Conservation (phyloP, 2,113 vertebrate genomes). For the Sturnus vulgaris region DNA sequence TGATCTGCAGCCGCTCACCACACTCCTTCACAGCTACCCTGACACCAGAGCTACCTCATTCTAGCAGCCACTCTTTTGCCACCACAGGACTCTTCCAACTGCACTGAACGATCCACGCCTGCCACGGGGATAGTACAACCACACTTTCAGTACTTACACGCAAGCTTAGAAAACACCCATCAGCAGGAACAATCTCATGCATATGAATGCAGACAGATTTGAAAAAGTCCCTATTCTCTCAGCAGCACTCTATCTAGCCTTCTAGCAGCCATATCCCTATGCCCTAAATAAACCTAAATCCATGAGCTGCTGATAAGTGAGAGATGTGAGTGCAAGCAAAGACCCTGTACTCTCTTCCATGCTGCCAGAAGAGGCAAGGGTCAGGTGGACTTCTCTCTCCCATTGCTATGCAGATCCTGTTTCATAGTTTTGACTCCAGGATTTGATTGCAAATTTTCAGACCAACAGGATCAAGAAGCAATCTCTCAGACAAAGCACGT, state of each 20-base stretch:
- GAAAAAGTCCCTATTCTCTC: not conserved
- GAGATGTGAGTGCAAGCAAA: fast-evolving
- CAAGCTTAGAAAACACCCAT: not conserved
- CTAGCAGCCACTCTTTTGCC: not conserved
- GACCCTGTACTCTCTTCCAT: not conserved
- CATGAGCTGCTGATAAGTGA: fast-evolving
- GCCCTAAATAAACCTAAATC: not conserved
- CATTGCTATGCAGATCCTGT: fast-evolving
- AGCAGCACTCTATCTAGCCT: not conserved
- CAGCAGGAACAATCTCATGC: not conserved
- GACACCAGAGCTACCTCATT: fast-evolving
- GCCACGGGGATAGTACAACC: not conserved
- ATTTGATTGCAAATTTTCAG: not conserved
- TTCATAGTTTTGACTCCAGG: not conserved
- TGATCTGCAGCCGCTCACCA: fast-evolving
- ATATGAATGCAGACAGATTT: not conserved
- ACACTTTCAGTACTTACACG: not conserved
- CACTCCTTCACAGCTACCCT: not conserved
- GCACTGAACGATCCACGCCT: fast-evolving
- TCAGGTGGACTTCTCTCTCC: not conserved
- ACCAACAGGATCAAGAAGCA: not conserved
- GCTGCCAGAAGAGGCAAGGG: not conserved
- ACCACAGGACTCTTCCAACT: not conserved
- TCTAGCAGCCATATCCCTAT: not conserved
- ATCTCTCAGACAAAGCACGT: fast-evolving